phyloP scores from a whole-genome alignment of 2,113 vertebrate species.

The Meriones unguiculatus region DNA sequence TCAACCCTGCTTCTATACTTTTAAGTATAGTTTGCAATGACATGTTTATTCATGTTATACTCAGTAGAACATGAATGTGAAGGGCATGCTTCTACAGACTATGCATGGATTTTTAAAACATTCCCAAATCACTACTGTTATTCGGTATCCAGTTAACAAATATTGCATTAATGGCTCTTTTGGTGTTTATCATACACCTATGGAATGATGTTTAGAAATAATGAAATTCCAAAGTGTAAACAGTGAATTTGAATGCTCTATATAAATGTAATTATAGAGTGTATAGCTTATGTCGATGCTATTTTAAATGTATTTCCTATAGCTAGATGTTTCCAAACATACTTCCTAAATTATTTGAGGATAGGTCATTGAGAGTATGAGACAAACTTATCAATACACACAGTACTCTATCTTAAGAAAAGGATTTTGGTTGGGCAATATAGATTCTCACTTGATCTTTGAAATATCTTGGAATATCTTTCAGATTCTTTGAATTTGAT shows the following conservation, averaged over 20 bases:
- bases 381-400: neutral
- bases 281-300: neutral
- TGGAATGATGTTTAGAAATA: neutral
- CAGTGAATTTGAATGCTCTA: neutral
- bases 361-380: accelerated
- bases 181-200: neutral
- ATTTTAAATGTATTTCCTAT: neutral
- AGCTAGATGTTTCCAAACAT: neutral
- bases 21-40: neutral
- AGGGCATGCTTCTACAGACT: neutral
- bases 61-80: neutral
- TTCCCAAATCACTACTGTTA: neutral
- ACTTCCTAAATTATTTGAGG: neutral
- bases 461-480: neutral
- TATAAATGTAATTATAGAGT: neutral
- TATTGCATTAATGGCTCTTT: neutral
- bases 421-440: neutral
- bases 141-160: neutral
- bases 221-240: neutral
- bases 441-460: neutral
- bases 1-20: neutral
- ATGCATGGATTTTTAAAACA: neutral
- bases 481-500: neutral
- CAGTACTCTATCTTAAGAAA: neutral
- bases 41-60: neutral